A percentile compares a stretch with the other conserved stretches of the same genome.
Conservation (phyloP, 2,113 vertebrate genomes). For the Hemiscyllium ocellatum region DNA sequence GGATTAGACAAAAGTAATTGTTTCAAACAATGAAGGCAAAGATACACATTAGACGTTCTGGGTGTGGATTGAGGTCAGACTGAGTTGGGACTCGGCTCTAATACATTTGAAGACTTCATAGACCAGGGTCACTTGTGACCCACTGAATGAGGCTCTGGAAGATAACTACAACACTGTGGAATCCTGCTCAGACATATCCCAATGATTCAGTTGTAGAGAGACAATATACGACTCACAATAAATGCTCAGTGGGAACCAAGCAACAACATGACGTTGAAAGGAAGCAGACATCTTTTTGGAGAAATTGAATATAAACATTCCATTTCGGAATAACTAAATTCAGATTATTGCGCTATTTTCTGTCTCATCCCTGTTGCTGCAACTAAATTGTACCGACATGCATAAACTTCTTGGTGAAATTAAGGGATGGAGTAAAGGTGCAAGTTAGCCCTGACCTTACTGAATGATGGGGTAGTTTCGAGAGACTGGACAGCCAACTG, state of each 20-base stretch:
- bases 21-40: not conserved
- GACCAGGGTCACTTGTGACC: not conserved
- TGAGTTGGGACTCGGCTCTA: not conserved
- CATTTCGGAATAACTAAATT: not conserved
- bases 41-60: not conserved
- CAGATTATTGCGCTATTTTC: not conserved
- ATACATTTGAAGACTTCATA: not conserved
- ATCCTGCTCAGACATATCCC: not conserved
- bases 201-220: not conserved
- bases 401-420: not conserved
- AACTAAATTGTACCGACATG: not conserved
- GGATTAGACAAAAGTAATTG: not conserved
- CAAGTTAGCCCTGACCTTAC: not conserved
- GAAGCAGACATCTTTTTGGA: not conserved
- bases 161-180: not conserved
- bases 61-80: not conserved
- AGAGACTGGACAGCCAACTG: not conserved
- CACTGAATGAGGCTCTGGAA: not conserved
- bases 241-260: not conserved
- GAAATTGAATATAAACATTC: not conserved
- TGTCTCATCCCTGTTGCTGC: not conserved
- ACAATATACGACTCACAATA: not conserved
- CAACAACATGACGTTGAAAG: not conserved
- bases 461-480: not conserved
- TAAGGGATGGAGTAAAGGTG: too few species aligned